Conservation (phyloP, 1,140 invertebrate species). For the Brachionus sp. region DNA sequence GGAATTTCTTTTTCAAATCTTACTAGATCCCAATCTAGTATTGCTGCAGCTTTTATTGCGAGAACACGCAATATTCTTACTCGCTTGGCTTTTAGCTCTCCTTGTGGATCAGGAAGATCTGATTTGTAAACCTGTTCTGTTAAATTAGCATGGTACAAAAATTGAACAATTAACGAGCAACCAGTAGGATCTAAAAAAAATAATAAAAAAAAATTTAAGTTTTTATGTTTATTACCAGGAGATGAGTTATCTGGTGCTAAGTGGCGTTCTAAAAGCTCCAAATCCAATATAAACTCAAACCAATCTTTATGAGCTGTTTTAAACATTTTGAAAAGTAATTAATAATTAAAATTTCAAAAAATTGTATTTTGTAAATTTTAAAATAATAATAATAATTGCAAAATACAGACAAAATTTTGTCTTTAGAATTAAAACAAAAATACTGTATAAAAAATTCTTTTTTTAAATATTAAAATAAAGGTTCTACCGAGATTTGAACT, state of each 20-base stretch:
- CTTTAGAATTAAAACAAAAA: too few relatives aligned
- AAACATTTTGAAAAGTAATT: neutral
- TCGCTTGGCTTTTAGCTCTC: constrained; percentile 5
- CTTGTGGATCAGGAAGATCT: neutral
- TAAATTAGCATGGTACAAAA: constrained; percentile 38
- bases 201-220: neutral
- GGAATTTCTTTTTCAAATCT: constrained; percentile 43
- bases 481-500: constrained; percentile 45
- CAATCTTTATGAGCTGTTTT: constrained; percentile 14
- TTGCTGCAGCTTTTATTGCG: constrained; percentile 26
- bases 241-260: neutral
- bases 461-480: too few relatives aligned
- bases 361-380: constrained; percentile 3
- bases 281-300: constrained; percentile 41
- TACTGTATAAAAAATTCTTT: too few relatives aligned
- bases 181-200: neutral
- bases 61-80: neutral
- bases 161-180: constrained; percentile 38
- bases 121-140: constrained; percentile 39
- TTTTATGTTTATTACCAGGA: neutral
- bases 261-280: neutral
- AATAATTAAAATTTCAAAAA: neutral
- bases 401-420: neutral
- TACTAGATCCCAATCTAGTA: constrained; percentile 29
- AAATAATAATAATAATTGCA: constrained; percentile 20